phyloP scores from a whole-genome alignment of 2,888 invertebrate species.

The Geophilus truncorum region DNA sequence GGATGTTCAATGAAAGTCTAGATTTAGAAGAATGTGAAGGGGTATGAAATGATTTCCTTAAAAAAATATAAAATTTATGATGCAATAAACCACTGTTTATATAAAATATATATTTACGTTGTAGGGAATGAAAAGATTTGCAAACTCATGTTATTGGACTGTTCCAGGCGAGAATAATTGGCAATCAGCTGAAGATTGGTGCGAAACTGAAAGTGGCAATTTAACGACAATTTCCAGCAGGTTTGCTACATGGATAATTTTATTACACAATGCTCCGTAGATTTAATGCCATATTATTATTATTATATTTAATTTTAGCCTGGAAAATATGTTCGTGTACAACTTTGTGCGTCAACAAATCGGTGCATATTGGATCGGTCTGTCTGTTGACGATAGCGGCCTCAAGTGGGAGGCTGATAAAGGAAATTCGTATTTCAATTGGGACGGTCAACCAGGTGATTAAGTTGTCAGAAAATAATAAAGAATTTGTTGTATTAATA shows the following conservation, averaged over 20 bases:
- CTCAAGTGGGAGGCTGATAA: background rate
- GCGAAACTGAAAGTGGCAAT: background rate
- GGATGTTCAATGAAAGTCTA: background rate
- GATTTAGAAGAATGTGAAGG: background rate
- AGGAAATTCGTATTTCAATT: background rate
- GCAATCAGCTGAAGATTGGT: background rate
- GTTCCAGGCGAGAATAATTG: background rate
- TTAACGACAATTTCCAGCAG: conserved; percentile 5
- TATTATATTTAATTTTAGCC: background rate
- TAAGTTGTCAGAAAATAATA: background rate
- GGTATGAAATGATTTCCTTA: background rate
- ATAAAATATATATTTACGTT: background rate
- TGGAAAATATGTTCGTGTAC: background rate
- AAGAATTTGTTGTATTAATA: background rate
- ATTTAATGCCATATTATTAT: too few relatives aligned
- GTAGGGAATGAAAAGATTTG: background rate
- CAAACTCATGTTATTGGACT: conserved; percentile 9
- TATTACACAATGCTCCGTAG: too few relatives aligned
- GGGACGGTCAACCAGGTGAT: background rate
- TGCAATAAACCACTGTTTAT: too few relatives aligned
- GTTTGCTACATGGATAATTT: too few relatives aligned
- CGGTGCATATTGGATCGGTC: background rate
- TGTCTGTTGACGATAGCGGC: background rate
- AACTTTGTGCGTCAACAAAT: background rate
- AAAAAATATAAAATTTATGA: background rate